Conservation (phyloP, 2,797 vertebrate species). For the Manis pentadactyla region DNA sequence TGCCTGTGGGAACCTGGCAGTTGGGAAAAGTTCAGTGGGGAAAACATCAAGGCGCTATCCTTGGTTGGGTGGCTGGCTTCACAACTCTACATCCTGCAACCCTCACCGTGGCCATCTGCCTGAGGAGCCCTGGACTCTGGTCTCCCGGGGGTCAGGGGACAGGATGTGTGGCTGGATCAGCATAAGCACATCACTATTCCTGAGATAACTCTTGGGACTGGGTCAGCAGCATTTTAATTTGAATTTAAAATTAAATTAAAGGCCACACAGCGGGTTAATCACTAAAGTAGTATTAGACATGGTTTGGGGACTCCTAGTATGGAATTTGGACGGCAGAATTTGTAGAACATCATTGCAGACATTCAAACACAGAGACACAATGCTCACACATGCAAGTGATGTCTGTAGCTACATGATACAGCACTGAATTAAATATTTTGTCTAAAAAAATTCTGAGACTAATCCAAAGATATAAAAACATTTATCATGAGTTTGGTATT, state of each 20-base stretch:
- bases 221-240: background rate
- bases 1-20: accelerated
- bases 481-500: background rate
- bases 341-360: background rate
- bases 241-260: background rate
- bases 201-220: background rate
- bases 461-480: background rate
- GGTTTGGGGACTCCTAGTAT: background rate
- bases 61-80: background rate
- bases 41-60: background rate
- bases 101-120: background rate
- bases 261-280: background rate
- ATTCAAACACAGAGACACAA: background rate
- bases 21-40: background rate
- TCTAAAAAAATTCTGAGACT: background rate
- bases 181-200: background rate
- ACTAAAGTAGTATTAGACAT: background rate
- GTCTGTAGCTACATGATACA: background rate
- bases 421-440: background rate
- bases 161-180: background rate
- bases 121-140: background rate
- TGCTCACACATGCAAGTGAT: background rate
- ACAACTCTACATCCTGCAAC: background rate
- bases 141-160: background rate
- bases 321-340: background rate